phyloP scores from a whole-genome alignment of 2,113 vertebrate genomes.

The Haemorhous mexicanus region DNA sequence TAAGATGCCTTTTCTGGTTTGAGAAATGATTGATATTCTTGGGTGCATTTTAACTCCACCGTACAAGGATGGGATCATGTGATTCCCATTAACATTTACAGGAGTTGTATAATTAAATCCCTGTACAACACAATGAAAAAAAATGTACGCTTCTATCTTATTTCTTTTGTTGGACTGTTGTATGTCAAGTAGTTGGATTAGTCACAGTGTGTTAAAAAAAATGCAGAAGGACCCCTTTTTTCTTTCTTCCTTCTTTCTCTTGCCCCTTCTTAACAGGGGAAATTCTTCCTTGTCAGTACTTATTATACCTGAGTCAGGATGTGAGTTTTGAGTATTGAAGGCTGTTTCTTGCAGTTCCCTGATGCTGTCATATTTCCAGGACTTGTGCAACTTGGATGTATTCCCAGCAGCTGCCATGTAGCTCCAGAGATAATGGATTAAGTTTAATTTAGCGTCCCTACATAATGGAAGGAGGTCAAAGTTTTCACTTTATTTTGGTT shows the following conservation, averaged over 20 bases:
- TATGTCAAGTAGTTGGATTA: background rate
- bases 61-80: background rate
- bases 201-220: background rate
- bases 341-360: background rate
- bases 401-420: background rate
- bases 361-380: background rate
- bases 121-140: background rate
- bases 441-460: background rate
- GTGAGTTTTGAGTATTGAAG: background rate
- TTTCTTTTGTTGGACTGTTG: background rate
- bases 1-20: constrained; percentile 4
- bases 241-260: background rate
- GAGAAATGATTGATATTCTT: constrained; percentile 8
- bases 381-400: background rate
- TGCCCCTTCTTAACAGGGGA: background rate
- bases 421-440: background rate
- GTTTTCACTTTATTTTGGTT: constrained; percentile 16
- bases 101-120: background rate
- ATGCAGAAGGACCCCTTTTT: background rate
- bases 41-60: background rate
- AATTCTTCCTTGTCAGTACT: background rate
- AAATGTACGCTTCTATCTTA: background rate
- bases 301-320: background rate
- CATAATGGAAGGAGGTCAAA: constrained; percentile 29
- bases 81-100: constrained; percentile 43